These are phyloP conservation scores for Hylia prasina DNA, from an alignment of 2,113 vertebrate species.

Conservation along the genomic window DNA sequence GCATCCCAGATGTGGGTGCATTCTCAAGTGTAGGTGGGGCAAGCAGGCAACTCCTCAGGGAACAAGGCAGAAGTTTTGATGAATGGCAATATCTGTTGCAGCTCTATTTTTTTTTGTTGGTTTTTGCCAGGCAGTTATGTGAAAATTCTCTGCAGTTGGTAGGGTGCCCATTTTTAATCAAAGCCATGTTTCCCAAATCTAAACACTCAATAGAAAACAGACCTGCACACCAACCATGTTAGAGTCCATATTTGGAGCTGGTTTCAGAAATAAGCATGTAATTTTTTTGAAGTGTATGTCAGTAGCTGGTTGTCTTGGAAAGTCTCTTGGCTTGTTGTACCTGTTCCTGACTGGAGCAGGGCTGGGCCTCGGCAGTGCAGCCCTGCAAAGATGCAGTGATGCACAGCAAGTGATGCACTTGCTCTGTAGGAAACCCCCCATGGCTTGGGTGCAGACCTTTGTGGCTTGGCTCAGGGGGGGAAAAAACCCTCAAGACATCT, in stretches of 20 bases:
- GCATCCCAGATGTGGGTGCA: neutral
- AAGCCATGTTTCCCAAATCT: neutral
- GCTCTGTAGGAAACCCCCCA: neutral
- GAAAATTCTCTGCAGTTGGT: slow-evolving; percentile 37
- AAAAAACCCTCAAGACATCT: neutral
- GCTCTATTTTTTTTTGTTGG: neutral
- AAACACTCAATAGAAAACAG: slow-evolving; percentile 32
- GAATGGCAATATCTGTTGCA: neutral
- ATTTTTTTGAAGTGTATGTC: slow-evolving; percentile 19
- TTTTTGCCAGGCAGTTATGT: neutral
- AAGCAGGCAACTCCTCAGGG: neutral
- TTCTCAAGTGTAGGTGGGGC: neutral
- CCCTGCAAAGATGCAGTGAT: neutral
- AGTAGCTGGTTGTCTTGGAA: slow-evolving; percentile 9
- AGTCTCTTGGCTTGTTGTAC: neutral
- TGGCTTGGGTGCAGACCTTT: neutral
- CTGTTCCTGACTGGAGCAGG: neutral
- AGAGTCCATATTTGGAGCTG: slow-evolving; percentile 2
- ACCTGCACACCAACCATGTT: neutral
- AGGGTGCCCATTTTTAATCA: slow-evolving; percentile 47
- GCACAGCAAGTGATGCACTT: neutral
- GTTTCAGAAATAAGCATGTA: slow-evolving; percentile 12
- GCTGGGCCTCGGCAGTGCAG: neutral
- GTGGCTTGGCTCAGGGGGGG: accelerated
- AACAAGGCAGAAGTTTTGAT: neutral